Evolutionary conservation across 2,888 invertebrate species (phyloP).

Genomic region (Cheilosia pagana): DNA sequence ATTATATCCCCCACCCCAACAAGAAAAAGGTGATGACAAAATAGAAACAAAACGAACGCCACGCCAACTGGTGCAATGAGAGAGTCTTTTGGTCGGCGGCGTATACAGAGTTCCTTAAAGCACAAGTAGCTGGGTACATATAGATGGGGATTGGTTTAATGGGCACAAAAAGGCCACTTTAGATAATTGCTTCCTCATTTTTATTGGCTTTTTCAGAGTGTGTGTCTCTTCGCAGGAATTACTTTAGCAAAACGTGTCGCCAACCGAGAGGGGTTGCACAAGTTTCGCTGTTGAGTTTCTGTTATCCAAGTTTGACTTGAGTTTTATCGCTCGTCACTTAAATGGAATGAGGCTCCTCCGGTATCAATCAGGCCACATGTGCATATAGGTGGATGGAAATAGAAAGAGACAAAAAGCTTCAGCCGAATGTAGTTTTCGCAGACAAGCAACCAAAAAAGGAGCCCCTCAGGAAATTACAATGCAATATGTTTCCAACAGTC

Average conservation of each 20-base stretch:
- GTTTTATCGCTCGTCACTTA: too few relatives aligned
- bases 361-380: too few relatives aligned
- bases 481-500: not conserved
- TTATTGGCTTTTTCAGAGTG: constrained; percentile 31
- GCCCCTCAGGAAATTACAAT: not conserved
- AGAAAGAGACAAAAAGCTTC: too few relatives aligned
- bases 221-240: constrained; percentile 2
- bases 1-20: constrained; percentile 18
- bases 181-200: constrained; percentile 60
- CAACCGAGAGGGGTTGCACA: not conserved
- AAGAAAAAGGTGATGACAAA: constrained; percentile 48
- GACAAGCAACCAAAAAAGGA: not conserved
- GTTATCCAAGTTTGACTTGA: too few relatives aligned
- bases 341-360: too few relatives aligned
- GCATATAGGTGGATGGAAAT: too few relatives aligned
- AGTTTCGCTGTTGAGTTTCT: not conserved
- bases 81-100: not conserved
- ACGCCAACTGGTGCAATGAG: constrained; percentile 25
- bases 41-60: constrained; percentile 34
- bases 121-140: not conserved
- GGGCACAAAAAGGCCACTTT: constrained; percentile 51
- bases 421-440: not conserved
- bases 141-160: constrained; percentile 18
- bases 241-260: constrained; percentile 41
- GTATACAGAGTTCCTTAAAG: constrained; percentile 19